Evolutionary conservation across 2,888 invertebrate species (phyloP), one percentile per base, ranked within the genome.

Genomic region (Rhogogaster chlorosoma): DNA sequence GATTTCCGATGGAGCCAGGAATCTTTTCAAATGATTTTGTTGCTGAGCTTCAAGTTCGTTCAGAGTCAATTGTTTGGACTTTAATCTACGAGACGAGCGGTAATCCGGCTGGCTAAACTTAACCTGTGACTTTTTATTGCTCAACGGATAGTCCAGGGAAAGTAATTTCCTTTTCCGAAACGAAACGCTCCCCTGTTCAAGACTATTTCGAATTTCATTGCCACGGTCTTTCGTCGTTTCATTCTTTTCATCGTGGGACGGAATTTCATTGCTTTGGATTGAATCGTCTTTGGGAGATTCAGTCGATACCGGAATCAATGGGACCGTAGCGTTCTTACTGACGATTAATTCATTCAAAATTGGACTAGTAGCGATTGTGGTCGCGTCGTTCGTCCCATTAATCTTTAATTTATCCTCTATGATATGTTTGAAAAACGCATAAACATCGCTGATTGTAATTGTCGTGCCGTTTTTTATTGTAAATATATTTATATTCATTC

Each of bases 401-500:
- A 87, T 84, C 86, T 93, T 93, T 86, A 93, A 87, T 89, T 91
- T 92, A 87, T 91, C 90, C 83, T 93, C 93, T 90, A 93, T 93
- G 93, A 93, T 93, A 93, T 93, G 93, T 93, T 92, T 93, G 89
- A 93, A 92, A 89, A 93, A 92, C 75, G 93, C 92, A 89, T 93
- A 93, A 87, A 93, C 92, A 87, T 93, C 92, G 84, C 91, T 91
- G 0, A 92, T 90, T n/a, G 92, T 92, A 85, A 93, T 92, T 22
- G 89, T 91, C 77, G 93, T 93, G 9, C 92, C 93, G 84, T 93
- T 93, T 36, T 89, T 89, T 57, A 91, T 90, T 22, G 91, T 90
- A 49, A 91, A 90, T 86, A 92, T 92, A 85, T 93, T 92, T 82
- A 93, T 90, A 84, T 92, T 93, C 91, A 93, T 91, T 85, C 89